A percentile compares a stretch with the other conserved stretches of the same genome.
phyloP scores from a whole-genome alignment of 1,140 invertebrate species.

The Lycorma delicatula region DNA sequence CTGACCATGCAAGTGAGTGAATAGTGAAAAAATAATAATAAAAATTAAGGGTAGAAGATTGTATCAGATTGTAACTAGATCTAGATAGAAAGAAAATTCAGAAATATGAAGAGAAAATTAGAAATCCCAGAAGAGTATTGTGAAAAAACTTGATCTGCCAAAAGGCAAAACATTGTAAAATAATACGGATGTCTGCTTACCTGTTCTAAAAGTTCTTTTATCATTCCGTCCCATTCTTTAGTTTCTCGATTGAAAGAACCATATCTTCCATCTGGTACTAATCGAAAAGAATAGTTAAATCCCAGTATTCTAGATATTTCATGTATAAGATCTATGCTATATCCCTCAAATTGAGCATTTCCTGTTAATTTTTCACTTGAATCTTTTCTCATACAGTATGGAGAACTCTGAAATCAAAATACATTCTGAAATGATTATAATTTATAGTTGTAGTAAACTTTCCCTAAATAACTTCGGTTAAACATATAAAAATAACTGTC shows the following conservation, averaged over 20 bases:
- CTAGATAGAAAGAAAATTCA: too few relatives aligned
- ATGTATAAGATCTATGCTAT: conserved; percentile 76
- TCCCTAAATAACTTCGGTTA: neutral
- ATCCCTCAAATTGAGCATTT: conserved; percentile 83
- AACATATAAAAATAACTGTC: neutral
- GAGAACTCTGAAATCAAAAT: conserved; percentile 61
- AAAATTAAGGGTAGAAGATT: too few relatives aligned
- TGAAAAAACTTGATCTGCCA: too few relatives aligned
- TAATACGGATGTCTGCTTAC: too few relatives aligned
- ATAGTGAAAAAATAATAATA: too few relatives aligned
- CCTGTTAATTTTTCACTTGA: conserved; percentile 69
- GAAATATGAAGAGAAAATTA: too few relatives aligned
- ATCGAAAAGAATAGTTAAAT: conserved; percentile 81
- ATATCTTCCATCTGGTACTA: conserved; percentile 73
- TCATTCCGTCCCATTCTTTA: conserved; percentile 91
- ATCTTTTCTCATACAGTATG: conserved; percentile 84
- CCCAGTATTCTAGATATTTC: conserved; percentile 80
- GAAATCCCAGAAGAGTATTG: too few relatives aligned
- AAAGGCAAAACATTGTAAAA: too few relatives aligned
- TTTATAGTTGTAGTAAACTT: neutral
- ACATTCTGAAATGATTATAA: too few relatives aligned
- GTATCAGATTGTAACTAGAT: too few relatives aligned
- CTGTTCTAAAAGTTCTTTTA: conserved; percentile 75
- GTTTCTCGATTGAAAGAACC: conserved; percentile 66
- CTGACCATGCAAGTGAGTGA: too few relatives aligned